phyloP scores from a whole-genome alignment of 2,113 vertebrate genomes.

The Aythya baeri region DNA sequence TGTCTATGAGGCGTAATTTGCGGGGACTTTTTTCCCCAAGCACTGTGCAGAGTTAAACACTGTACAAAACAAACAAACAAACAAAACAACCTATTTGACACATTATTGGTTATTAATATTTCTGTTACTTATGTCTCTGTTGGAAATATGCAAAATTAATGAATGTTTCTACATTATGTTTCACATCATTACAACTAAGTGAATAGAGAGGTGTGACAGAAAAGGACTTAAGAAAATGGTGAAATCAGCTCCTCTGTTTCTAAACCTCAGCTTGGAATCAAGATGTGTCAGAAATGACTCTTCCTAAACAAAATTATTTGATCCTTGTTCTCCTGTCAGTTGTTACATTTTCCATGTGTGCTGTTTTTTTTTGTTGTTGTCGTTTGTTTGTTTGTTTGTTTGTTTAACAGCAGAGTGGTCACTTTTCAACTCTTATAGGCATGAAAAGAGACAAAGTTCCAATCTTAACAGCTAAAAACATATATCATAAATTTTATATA shows the following conservation, averaged over 20 bases:
- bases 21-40: rapidly evolving
- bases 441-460: neutral
- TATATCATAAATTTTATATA: neutral
- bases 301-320: neutral
- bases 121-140: neutral
- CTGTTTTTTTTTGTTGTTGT: neutral
- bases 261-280: neutral
- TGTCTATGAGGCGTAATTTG: neutral
- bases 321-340: neutral
- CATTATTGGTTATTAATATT: neutral
- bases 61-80: no score
- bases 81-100: neutral
- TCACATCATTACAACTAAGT: neutral
- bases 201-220: neutral
- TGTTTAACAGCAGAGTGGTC: neutral
- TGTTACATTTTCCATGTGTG: neutral
- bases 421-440: rapidly evolving
- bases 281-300: neutral
- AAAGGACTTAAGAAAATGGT: neutral
- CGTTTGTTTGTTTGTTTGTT: no score
- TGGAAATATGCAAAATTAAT: neutral
- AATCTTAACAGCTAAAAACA: neutral
- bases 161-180: neutral
- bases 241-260: neutral
- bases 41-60: neutral